Conservation (phyloP, 2,888 invertebrate species). For the Tolmerus cingulatus region DNA sequence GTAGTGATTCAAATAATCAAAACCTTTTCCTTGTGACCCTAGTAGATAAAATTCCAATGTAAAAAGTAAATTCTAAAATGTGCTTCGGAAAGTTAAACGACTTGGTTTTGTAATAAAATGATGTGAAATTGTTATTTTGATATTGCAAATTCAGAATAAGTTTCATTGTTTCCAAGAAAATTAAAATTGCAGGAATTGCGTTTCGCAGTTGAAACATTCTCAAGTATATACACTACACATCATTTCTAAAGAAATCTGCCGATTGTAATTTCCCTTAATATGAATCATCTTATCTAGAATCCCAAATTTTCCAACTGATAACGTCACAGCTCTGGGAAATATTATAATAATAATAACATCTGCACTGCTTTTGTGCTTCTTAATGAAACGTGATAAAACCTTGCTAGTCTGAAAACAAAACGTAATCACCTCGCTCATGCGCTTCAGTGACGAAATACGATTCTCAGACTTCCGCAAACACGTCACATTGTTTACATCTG, state of each 20-base stretch:
- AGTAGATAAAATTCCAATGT: no score
- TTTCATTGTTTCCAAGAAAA: neutral
- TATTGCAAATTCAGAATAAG: no score
- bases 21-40: no score
- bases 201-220: neutral
- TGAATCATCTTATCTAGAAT: neutral
- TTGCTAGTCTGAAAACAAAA: neutral
- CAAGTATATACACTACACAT: neutral
- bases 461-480: neutral
- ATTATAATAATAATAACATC: neutral
- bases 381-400: neutral
- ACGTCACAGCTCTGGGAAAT: neutral
- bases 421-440: neutral
- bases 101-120: no score
- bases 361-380: neutral
- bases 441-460: neutral
- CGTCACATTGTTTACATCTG: neutral
- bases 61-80: no score
- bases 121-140: no score
- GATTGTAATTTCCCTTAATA: neutral
- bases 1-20: no score
- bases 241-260: neutral
- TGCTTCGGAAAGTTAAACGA: no score
- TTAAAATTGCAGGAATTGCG: neutral
- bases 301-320: neutral